Evolutionary conservation across 2,888 invertebrate species (phyloP).

Genomic region (Nymphalis urticae): DNA sequence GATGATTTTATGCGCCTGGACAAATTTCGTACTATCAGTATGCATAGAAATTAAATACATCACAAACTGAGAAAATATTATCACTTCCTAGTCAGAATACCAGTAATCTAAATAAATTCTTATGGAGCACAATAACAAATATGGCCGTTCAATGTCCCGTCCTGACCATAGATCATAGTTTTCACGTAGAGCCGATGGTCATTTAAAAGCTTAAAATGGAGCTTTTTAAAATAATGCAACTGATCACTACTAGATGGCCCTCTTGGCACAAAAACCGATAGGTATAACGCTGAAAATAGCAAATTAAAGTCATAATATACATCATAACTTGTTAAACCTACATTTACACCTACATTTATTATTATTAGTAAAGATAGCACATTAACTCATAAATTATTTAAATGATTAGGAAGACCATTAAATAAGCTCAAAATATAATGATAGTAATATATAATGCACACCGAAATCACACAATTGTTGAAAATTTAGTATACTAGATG

Average conservation of each 20-base stretch:
- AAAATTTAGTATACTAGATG: no score
- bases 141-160: slow-evolving; percentile 81
- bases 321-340: no score
- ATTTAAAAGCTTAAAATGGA: slow-evolving; percentile 13
- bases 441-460: no score
- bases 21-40: slow-evolving; percentile 53
- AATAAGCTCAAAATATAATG: no score
- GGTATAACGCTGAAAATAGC: no score
- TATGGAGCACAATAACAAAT: slow-evolving; percentile 89
- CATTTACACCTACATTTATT: no score
- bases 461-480: no score
- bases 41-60: slow-evolving; percentile 68
- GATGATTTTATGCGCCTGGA: slow-evolving; percentile 58
- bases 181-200: neutral
- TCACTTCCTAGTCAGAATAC: slow-evolving; percentile 62
- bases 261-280: neutral
- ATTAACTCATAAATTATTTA: no score
- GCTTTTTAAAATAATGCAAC: slow-evolving; percentile 8
- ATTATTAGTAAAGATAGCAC: no score
- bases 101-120: slow-evolving; percentile 82
- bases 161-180: slow-evolving; percentile 34
- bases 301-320: no score
- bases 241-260: neutral
- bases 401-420: no score
- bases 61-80: slow-evolving; percentile 58